A percentile compares a stretch with the other conserved stretches of the same genome.
phyloP scores from a whole-genome alignment of 2,888 invertebrate species.

The Panorpa germanica region DNA sequence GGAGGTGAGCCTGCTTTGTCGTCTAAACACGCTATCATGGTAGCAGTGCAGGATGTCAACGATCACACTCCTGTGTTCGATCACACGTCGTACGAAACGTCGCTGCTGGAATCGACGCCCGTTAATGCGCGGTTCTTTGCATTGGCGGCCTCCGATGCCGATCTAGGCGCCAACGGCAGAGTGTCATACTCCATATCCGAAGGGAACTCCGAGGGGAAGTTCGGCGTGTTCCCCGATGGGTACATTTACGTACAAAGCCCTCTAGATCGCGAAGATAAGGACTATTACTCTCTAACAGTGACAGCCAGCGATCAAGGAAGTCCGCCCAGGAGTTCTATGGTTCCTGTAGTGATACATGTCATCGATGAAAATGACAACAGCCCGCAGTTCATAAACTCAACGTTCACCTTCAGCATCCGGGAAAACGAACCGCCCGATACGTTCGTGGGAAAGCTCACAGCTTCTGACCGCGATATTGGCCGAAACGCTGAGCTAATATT shows the following conservation, averaged over 20 bases:
- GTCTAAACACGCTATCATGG: conserved; percentile 51
- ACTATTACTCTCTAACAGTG: conserved; percentile 79
- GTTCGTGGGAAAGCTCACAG: conserved; percentile 80
- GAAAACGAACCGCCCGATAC: conserved; percentile 80
- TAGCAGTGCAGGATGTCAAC: conserved; percentile 74
- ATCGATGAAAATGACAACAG: conserved; percentile 94
- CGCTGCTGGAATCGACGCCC: conserved; percentile 71
- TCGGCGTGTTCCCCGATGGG: conserved; percentile 92
- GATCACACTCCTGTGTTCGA: conserved; percentile 92
- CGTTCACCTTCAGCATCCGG: conserved; percentile 75
- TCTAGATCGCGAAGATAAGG: conserved; percentile 76
- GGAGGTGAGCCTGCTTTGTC: conserved; percentile 56
- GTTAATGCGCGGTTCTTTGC: conserved; percentile 85
- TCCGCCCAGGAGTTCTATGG: conserved; percentile 62
- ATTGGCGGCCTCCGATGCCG: conserved; percentile 74
- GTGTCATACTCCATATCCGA: conserved; percentile 68
- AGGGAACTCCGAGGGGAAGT: conserved; percentile 70
- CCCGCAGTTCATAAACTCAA: conserved; percentile 78
- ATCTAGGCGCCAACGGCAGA: conserved; percentile 62
- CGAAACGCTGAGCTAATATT: conserved; percentile 81
- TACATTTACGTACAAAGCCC: conserved; percentile 70
- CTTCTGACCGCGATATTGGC: conserved; percentile 78
- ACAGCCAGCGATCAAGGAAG: conserved; percentile 64
- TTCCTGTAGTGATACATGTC: conserved; percentile 81
- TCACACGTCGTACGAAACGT: conserved; percentile 82